These are phyloP conservation scores for Drosophila subquinaria DNA, from an alignment of 2,888 invertebrate species.

Conservation along the genomic window DNA sequence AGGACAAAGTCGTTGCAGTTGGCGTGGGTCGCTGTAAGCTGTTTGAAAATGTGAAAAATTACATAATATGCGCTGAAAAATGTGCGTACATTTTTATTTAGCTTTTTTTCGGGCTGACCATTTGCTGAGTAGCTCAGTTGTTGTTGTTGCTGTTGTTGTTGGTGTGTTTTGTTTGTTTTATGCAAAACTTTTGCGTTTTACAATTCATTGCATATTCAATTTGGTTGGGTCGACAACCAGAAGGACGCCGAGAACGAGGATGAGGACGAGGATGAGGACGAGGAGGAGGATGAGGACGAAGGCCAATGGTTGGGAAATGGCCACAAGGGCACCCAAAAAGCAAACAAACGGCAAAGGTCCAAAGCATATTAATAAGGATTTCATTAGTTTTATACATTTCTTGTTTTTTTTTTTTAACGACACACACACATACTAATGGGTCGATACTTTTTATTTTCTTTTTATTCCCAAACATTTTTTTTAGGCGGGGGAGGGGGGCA, in stretches of 20 bases:
- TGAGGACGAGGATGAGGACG: slow-evolving; percentile 1
- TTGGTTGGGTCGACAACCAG: slow-evolving; percentile 57
- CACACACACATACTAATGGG: slow-evolving; percentile 52
- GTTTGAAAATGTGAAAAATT: slow-evolving; percentile 73
- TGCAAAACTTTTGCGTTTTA: slow-evolving; percentile 80
- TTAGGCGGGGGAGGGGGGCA: not conserved
- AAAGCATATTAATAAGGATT: slow-evolving; percentile 82
- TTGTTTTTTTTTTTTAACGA: slow-evolving; percentile 22
- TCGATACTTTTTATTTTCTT: slow-evolving; percentile 56
- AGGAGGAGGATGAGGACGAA: not conserved
- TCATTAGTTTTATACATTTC: slow-evolving; percentile 78
- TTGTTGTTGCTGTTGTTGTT: slow-evolving; percentile 17
- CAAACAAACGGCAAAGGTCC: slow-evolving; percentile 76
- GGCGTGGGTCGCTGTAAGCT: slow-evolving; percentile 40
- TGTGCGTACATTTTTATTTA: slow-evolving; percentile 74
- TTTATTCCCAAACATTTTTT: slow-evolving; percentile 24
- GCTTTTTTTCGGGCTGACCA: slow-evolving; percentile 44
- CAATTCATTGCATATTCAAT: slow-evolving; percentile 82
- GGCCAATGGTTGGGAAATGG: slow-evolving; percentile 5
- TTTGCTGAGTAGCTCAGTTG: slow-evolving; percentile 52
- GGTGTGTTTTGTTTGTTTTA: slow-evolving; percentile 57
- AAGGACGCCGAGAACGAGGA: slow-evolving; percentile 9
- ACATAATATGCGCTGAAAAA: slow-evolving; percentile 80
- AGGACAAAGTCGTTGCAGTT: slow-evolving; percentile 32
- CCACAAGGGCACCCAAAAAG: slow-evolving; percentile 59